Conservation (phyloP, 1,140 invertebrate genomes). For the Drosophila sproati region DNA sequence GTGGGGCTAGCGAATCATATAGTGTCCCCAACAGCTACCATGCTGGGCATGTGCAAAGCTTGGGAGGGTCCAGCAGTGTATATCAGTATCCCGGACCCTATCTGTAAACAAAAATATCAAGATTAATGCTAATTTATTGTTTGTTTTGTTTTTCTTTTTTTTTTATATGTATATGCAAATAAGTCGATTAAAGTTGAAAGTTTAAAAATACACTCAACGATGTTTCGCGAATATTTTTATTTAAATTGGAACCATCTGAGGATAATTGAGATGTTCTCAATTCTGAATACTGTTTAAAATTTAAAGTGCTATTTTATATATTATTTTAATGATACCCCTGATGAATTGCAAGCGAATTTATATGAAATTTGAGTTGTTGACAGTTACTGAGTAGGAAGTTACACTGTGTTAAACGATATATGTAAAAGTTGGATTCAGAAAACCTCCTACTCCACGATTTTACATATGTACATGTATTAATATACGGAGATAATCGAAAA, state of each 20-base stretch:
- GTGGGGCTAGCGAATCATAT: constrained; percentile 62
- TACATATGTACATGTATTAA: background rate
- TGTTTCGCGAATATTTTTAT: too few species aligned
- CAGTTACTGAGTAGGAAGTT: too few species aligned
- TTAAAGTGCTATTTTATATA: too few species aligned
- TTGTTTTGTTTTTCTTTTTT: constrained; percentile 58
- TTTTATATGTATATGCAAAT: constrained; percentile 16
- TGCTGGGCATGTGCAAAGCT: constrained; percentile 62
- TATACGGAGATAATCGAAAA: background rate
- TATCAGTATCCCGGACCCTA: constrained; percentile 67
- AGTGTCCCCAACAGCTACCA: constrained; percentile 69
- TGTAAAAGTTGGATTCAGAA: too few species aligned
- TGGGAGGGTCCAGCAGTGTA: constrained; percentile 34
- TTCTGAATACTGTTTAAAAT: too few species aligned
- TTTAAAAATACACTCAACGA: background rate
- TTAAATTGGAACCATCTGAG: too few species aligned
- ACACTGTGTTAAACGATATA: too few species aligned
- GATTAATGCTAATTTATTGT: constrained; percentile 41
- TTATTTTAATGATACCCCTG: too few species aligned
- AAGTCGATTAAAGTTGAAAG: constrained; percentile 28
- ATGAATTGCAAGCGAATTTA: too few species aligned
- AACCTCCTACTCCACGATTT: too few species aligned
- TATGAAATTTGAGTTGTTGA: too few species aligned
- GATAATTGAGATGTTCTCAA: too few species aligned
- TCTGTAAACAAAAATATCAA: constrained; percentile 31